Evolutionary conservation across 2,113 vertebrate species (phyloP), one percentile per base, ranked within the genome.

Genomic region (Thomomys bottae): DNA sequence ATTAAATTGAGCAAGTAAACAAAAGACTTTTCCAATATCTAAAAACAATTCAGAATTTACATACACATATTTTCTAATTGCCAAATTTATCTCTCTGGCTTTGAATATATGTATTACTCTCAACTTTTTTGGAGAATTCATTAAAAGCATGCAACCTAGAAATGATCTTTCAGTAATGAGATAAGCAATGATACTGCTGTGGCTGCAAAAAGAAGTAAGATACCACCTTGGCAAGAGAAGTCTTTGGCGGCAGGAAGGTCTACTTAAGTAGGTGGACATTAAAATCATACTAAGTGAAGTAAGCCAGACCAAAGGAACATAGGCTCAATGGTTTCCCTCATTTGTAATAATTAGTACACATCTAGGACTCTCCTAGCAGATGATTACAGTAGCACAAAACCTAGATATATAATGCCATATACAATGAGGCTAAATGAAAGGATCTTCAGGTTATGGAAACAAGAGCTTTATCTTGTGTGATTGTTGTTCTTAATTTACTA

Each of bases 1-100:
- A n/a, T 26, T 76, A 75, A 91, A 93, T 30, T 86, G 38, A 83
- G 32, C 11, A 79, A 94, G 30, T 77, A 94, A 92, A 92, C 64
- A 78, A 66, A 93, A 68, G 15, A 67, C 36, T 83, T 70, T 49
- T 38, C 24, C 30, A 89, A 81, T 81, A 87, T 80, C 59, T 79
- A 78, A 77, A 77, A 77, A 14, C 12, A 87, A 20, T 61, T 30
- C 18, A 73, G 34, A 91, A 49, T 3, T 89, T 38, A 40, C 20
- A 4, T 30, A 17, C 8, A 28, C n/a, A 57, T 6, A 61, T 75
- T 73, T 94, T 92, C 30, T 6, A 78, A 42, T 73, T 87, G 87
- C 87, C 26, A 68, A 76, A 68, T 49, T 79, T n/a, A 34, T 92
- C 12, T 94, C 15, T 81, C 24, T 86, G 68, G 1, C 23, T 93